Evolutionary conservation across 2,888 invertebrate species (phyloP).

Genomic region (Leptopilina myrica): DNA sequence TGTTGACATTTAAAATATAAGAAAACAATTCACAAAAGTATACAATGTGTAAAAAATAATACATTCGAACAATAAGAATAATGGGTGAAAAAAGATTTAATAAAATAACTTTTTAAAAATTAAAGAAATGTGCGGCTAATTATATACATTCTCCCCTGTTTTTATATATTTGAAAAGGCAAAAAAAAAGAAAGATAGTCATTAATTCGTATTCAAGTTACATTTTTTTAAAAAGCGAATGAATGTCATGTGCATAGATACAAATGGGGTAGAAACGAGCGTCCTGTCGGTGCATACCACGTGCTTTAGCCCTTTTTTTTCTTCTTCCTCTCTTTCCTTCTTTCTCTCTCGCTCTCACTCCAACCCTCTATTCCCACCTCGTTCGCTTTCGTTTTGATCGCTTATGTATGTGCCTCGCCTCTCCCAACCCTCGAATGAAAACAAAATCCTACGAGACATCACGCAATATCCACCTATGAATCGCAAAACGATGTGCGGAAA

Average conservation of each 20-base stretch:
- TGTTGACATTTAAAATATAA: no score
- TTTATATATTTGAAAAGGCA: no score
- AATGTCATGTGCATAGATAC: conserved; percentile 33
- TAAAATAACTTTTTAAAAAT: no score
- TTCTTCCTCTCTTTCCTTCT: no score
- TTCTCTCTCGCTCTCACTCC: not conserved
- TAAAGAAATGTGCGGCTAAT: not conserved
- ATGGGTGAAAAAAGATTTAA: no score
- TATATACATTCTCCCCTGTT: no score
- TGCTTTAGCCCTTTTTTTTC: conserved; percentile 35
- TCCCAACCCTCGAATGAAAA: conserved; percentile 27
- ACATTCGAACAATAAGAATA: no score
- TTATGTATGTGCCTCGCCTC: conserved; percentile 25
- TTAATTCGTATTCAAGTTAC: conserved; percentile 30
- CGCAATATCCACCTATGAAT: conserved; percentile 27
- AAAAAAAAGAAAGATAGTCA: not conserved
- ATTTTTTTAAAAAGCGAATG: conserved; percentile 18
- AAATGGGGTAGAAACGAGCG: conserved; percentile 38
- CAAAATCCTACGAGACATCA: conserved; percentile 35
- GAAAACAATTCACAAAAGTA: no score
- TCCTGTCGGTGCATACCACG: conserved; percentile 36
- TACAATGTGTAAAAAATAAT: no score
- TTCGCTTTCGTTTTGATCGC: conserved; percentile 27
- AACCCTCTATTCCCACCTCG: conserved; percentile 31
- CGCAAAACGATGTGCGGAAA: conserved; percentile 33